phyloP scores from a whole-genome alignment of 30 jellyfish, hydroid and myxozoan species.

The Hydractinia echinata region DNA sequence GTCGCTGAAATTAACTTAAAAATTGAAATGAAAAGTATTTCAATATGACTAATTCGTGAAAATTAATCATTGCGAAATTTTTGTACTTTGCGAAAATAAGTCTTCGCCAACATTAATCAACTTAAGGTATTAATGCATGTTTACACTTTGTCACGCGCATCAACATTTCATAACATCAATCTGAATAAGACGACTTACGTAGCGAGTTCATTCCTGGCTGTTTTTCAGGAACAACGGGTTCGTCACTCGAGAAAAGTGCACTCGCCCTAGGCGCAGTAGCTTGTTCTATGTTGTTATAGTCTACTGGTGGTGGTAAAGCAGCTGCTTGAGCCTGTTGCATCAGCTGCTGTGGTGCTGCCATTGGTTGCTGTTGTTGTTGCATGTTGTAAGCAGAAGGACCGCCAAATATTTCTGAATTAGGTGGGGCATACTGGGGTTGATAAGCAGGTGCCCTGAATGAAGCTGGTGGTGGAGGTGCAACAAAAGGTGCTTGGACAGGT shows the following conservation, averaged over 20 bases:
- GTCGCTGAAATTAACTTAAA: too few relatives aligned
- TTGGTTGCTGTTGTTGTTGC: conserved; percentile 12
- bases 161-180: too few relatives aligned
- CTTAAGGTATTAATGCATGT: too few relatives aligned
- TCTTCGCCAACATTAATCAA: too few relatives aligned
- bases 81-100: too few relatives aligned
- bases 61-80: too few relatives aligned
- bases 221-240: conserved; percentile 23
- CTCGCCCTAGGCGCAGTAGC: conserved; percentile 28
- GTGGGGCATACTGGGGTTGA: conserved; percentile 7
- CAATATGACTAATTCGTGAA: too few relatives aligned
- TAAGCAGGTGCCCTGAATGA: not conserved
- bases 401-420: not conserved
- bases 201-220: conserved; percentile 32
- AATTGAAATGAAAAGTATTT: too few relatives aligned
- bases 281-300: conserved; percentile 13
- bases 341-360: not conserved
- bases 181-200: conserved; percentile 12
- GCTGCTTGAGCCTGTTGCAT: conserved; percentile 18
- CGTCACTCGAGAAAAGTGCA: conserved; percentile 28
- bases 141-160: too few relatives aligned
- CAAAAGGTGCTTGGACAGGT: conserved; percentile 25
- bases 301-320: conserved; percentile 12
- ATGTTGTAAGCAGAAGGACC: conserved; percentile 9
- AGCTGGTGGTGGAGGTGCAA: conserved; percentile 14